Base-by-base conservation (phyloP, 1,140 invertebrate species). In the Lepidurus arcticus region DNA sequence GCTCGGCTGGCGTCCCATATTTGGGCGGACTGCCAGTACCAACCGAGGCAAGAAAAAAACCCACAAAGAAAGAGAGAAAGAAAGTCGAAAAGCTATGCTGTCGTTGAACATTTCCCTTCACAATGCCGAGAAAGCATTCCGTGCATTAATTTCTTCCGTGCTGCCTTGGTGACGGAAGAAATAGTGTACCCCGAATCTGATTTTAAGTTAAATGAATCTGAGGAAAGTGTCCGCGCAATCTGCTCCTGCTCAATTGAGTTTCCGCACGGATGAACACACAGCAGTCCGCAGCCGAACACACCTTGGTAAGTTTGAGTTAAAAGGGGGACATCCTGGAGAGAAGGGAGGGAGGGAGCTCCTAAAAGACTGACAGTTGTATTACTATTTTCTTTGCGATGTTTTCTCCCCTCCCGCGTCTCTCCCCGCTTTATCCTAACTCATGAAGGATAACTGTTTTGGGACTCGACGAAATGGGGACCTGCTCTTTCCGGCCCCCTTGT, bases 181-280 rank as follows among this genome's bases (percentile, higher is more conserved):
- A 65, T 65, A 65, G 53, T 10, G 53, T 65, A 65, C 53, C 3
- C 4, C 16, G 53, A 65, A 65, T 65, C 53, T 65, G 53, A 65
- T 65, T 65, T 65, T 65, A 65, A 65, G 53, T 65, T 65, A 65
- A 65, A 65, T 65, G 53, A 65, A 65, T 65, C n/a, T 13, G 7
- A 65, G 53, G 16, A 65, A 65, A 65, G n/a, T 65, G 53, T 65
- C 53, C n/a, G 21, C 21, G 53, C 53, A 65, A 65, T 65, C 53
- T 13, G 53, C 53, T 21, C 53, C 21, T 13, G 16, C 21, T 21
- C 8, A 65, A 13, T 65, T 65, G 53, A 65, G 16, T 65, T 65
- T 65, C 53, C 21, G 53, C 53, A 13, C 53, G 21, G 53, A 21
- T 65, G 53, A 65, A 21, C n/a, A 65, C n/a, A 21, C 21, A 65